A percentile compares a stretch with the other conserved stretches of the same genome.
These are phyloP conservation scores for Microctenopoma stevenorrisi DNA, from an alignment of 2,797 vertebrate species.

Conservation along the genomic window DNA sequence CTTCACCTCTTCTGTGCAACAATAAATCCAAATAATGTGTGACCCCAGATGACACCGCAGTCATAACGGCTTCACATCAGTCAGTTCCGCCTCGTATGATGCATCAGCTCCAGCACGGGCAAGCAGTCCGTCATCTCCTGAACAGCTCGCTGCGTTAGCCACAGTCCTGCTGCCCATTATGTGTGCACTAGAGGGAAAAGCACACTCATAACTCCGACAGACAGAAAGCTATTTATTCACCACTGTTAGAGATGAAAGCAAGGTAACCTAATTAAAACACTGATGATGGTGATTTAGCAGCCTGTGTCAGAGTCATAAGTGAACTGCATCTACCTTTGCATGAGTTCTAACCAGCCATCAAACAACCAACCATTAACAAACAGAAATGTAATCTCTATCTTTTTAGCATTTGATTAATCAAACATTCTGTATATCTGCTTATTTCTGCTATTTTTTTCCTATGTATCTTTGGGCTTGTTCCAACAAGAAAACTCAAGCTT, in stretches of 20 bases:
- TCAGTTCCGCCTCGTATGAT: conserved; percentile 33
- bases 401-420: neutral
- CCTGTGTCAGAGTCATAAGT: neutral
- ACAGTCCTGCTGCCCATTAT: conserved; percentile 22
- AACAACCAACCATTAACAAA: neutral
- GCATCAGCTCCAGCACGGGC: conserved; percentile 30
- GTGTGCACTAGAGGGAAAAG: neutral
- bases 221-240: neutral
- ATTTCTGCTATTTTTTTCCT: neutral
- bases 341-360: no score
- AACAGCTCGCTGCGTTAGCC: conserved; percentile 29
- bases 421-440: neutral
- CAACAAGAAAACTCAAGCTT: neutral
- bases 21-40: conserved; percentile 50
- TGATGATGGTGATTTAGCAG: neutral
- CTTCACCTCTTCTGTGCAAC: neutral
- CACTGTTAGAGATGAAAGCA: neutral
- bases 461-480: neutral
- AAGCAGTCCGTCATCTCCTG: conserved; percentile 20
- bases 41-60: conserved; percentile 29
- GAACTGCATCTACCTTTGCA: no score
- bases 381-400: neutral
- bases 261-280: neutral
- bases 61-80: conserved; percentile 57
- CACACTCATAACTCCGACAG: neutral